phyloP scores from a whole-genome alignment of 1,140 invertebrate genomes.

The Oryzaephilus surinamensis region DNA sequence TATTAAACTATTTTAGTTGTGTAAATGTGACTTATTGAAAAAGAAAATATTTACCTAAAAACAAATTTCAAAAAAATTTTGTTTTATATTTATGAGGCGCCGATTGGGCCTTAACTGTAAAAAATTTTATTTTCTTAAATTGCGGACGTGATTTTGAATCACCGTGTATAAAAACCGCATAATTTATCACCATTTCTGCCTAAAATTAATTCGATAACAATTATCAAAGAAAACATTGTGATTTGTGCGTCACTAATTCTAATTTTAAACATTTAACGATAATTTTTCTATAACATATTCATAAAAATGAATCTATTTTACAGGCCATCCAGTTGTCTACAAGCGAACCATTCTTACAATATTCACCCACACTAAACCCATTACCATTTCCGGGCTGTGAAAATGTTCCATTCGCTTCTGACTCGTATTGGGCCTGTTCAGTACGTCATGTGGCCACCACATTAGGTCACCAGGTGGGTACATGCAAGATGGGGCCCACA shows the following conservation, averaged over 20 bases:
- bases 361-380: conserved; percentile 26
- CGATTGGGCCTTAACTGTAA: too few relatives aligned
- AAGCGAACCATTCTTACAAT: conserved; percentile 20
- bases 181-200: too few relatives aligned
- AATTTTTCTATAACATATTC: background rate
- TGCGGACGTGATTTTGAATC: too few relatives aligned
- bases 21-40: too few relatives aligned
- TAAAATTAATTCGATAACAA: background rate
- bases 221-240: too few relatives aligned
- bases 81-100: too few relatives aligned
- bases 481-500: conserved; percentile 55
- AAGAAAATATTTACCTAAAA: too few relatives aligned
- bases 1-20: too few relatives aligned
- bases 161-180: too few relatives aligned
- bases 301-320: conserved; percentile 9
- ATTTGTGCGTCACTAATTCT: background rate
- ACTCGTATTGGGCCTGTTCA: conserved; percentile 41
- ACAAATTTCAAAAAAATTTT: too few relatives aligned
- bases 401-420: conserved; percentile 25
- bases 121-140: too few relatives aligned
- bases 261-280: background rate
- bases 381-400: conserved; percentile 38
- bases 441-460: conserved; percentile 36
- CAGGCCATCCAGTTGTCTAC: conserved; percentile 25
- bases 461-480: conserved; percentile 43